These are phyloP conservation scores for Vanessa atalanta DNA, from an alignment of 1,140 invertebrate genomes.

Conservation along the genomic window DNA sequence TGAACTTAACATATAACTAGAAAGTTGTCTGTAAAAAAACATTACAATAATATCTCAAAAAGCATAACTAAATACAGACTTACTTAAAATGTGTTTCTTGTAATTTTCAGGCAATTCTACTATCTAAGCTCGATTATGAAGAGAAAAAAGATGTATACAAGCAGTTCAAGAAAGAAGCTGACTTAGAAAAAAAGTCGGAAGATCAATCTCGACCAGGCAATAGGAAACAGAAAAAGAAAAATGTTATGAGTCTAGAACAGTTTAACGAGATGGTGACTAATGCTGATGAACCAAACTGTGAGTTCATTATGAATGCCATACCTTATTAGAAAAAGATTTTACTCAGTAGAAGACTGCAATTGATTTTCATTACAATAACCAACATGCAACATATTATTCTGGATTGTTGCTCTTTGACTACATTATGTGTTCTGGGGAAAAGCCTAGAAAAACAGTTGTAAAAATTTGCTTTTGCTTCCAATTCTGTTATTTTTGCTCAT, in stretches of 20 bases:
- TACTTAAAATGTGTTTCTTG: not conserved
- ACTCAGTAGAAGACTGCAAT: too few species aligned
- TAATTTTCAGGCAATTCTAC: slow-evolving; percentile 81
- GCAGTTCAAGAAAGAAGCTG: slow-evolving; percentile 72
- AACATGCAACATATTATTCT: too few species aligned
- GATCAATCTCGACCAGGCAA: slow-evolving; percentile 54
- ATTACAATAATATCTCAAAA: too few species aligned
- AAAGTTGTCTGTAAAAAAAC: too few species aligned
- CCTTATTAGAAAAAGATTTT: not conserved
- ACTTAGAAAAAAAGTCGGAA: slow-evolving; percentile 68
- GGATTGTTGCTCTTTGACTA: too few species aligned
- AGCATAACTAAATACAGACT: too few species aligned
- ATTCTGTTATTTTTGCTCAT: too few species aligned
- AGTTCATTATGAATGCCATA: slow-evolving; percentile 31
- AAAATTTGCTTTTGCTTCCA: too few species aligned
- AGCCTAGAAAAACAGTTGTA: too few species aligned
- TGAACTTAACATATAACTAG: too few species aligned
- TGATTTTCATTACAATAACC: too few species aligned
- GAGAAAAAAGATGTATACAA: slow-evolving; percentile 82
- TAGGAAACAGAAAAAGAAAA: slow-evolving; percentile 84
- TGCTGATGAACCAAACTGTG: slow-evolving; percentile 61
- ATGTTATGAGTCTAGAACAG: slow-evolving; percentile 85
- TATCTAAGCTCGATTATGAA: slow-evolving; percentile 87
- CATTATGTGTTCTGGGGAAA: too few species aligned
- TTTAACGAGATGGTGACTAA: slow-evolving; percentile 82